Conservation (phyloP, 2,888 invertebrate genomes). For the Nomada flava region DNA sequence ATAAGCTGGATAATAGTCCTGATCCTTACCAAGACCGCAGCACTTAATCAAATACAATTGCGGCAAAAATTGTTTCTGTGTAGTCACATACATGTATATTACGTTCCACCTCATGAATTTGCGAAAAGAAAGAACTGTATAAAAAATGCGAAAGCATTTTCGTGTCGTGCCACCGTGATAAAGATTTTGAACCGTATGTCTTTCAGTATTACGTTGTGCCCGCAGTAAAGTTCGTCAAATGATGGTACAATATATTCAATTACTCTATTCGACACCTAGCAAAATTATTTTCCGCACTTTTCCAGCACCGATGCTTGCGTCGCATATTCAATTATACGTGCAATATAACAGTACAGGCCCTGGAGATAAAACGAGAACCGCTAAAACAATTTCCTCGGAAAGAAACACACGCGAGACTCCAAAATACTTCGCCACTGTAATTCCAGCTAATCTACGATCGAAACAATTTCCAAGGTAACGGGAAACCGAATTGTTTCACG, state of each 20-base stretch:
- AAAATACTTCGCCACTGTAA: slow-evolving; percentile 4
- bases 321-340: slow-evolving; percentile 12
- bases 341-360: background rate
- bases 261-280: background rate
- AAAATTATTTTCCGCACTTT: background rate
- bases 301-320: background rate
- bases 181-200: too few relatives aligned
- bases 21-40: slow-evolving; percentile 73
- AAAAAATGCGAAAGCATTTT: too few relatives aligned
- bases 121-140: too few relatives aligned
- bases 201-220: too few relatives aligned
- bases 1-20: slow-evolving; percentile 66
- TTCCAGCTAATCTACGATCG: slow-evolving; percentile 31
- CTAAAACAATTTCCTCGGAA: slow-evolving; percentile 20
- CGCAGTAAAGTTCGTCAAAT: too few relatives aligned
- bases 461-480: slow-evolving; percentile 28
- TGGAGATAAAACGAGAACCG: background rate
- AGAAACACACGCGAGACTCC: slow-evolving; percentile 1
- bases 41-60: slow-evolving; percentile 67
- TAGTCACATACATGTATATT: background rate
- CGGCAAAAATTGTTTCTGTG: slow-evolving; percentile 62
- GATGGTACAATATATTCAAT: background rate
- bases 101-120: too few relatives aligned
- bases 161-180: too few relatives aligned
- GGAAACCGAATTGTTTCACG: slow-evolving; percentile 30